Evolutionary conservation across 2,113 vertebrate species (phyloP).

Genomic region (Cynopterus brachyotis): DNA sequence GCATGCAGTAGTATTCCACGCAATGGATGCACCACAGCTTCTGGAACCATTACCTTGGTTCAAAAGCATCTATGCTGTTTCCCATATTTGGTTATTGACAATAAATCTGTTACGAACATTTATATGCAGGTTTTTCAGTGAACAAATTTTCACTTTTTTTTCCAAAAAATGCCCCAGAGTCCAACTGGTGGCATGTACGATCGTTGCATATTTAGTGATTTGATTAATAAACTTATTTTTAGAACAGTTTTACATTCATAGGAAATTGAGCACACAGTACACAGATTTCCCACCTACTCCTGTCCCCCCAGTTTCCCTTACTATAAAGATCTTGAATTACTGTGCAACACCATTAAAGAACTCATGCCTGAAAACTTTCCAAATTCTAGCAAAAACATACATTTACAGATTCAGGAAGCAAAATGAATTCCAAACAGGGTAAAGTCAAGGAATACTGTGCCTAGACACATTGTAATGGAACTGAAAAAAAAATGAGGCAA

Average conservation of each 20-base stretch:
- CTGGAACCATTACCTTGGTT: neutral
- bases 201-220: neutral
- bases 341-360: neutral
- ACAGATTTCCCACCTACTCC: neutral
- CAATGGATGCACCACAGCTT: neutral
- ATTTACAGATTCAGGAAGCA: neutral
- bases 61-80: neutral
- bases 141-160: neutral
- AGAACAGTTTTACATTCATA: neutral
- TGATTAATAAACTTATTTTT: neutral
- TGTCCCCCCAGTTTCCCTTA: neutral
- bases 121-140: neutral
- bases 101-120: neutral
- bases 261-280: neutral
- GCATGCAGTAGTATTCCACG: neutral
- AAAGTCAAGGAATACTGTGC: neutral
- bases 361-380: neutral
- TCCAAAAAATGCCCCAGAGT: neutral
- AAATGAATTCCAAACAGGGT: neutral
- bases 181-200: neutral
- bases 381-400: neutral
- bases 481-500: neutral
- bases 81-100: neutral
- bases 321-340: neutral
- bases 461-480: neutral